Percentiles rank a stretch among this genome's conserved stretches.
Evolutionary conservation across 2,113 vertebrate genomes (phyloP).

Genomic region (Grallaria varia): DNA sequence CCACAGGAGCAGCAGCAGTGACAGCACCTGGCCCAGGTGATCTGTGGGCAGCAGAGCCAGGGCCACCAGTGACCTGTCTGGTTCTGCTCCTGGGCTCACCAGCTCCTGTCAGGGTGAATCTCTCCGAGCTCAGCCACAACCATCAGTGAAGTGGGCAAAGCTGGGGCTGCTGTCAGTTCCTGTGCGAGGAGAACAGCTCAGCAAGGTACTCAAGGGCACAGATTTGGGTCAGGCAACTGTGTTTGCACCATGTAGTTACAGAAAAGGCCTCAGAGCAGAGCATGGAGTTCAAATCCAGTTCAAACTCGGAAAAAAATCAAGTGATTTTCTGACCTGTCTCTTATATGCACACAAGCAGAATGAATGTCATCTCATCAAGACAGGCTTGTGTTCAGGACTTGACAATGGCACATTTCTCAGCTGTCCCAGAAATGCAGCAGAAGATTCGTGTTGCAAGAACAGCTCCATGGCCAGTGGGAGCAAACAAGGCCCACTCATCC

Average conservation of each 20-base stretch:
- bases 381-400: background rate
- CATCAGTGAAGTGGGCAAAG: background rate
- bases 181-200: background rate
- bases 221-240: background rate
- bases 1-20: background rate
- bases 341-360: background rate
- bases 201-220: background rate
- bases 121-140: background rate
- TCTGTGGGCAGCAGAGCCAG: background rate
- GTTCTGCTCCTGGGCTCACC: background rate
- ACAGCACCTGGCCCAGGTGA: background rate
- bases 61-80: background rate
- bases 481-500: background rate
- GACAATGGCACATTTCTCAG: background rate
- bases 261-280: background rate
- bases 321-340: background rate
- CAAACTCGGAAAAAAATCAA: background rate
- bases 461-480: background rate
- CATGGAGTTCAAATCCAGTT: conserved; percentile 25
- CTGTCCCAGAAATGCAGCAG: background rate
- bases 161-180: background rate
- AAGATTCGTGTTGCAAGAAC: rapidly evolving
- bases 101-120: background rate
- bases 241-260: background rate
- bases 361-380: background rate